Evolutionary conservation across 2,113 vertebrate species (phyloP).

Genomic region (Cyphomyrus discorhynchus): DNA sequence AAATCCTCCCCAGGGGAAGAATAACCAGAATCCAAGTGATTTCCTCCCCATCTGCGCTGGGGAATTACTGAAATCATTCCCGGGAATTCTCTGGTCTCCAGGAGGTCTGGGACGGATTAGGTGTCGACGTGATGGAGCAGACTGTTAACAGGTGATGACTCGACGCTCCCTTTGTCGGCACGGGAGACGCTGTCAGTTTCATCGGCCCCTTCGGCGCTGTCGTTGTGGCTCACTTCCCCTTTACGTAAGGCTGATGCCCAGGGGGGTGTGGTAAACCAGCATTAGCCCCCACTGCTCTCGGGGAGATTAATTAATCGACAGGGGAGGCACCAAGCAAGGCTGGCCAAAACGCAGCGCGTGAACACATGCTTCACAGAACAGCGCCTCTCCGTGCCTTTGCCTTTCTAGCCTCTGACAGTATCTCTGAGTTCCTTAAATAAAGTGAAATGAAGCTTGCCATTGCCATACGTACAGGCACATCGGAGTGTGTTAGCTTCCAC

Average conservation of each 20-base stretch:
- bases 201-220: conserved; percentile 2
- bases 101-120: conserved; percentile 35
- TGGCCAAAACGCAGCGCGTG: not conserved
- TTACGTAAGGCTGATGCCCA: not conserved
- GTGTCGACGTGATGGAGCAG: conserved; percentile 32
- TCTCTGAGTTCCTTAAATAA: not conserved
- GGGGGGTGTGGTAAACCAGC: not conserved
- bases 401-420: not conserved
- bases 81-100: conserved; percentile 35
- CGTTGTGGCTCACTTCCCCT: conserved; percentile 6
- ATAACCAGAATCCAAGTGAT: conserved; percentile 8
- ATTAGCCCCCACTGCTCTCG: not conserved
- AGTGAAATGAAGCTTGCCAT: not conserved
- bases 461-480: not conserved
- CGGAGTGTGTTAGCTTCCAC: not conserved
- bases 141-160: conserved; percentile 44
- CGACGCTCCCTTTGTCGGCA: conserved; percentile 31
- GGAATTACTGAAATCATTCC: conserved; percentile 31
- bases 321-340: not conserved
- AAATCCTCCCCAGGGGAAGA: conserved; percentile 6
- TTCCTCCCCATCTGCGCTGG: conserved; percentile 24
- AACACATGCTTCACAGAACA: not conserved
- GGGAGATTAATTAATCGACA: not conserved
- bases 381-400: not conserved
- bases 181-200: conserved; percentile 25